Percentiles rank a stretch among this genome's conserved stretches.
These are phyloP conservation scores for Aselliscus stoliczkanus DNA, from an alignment of 2,797 vertebrate genomes.

Conservation along the genomic window DNA sequence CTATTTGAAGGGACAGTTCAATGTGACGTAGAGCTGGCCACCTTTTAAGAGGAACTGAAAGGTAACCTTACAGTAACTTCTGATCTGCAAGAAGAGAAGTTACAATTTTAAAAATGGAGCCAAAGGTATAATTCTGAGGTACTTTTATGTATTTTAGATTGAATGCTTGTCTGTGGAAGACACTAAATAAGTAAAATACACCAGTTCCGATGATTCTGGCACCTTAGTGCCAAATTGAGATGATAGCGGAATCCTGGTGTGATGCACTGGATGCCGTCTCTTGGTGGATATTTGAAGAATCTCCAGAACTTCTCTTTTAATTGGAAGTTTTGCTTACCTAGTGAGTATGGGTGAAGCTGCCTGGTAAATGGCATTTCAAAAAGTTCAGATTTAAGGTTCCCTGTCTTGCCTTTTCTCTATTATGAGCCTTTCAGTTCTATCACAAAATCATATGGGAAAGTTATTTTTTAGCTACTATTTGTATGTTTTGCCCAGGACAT, in stretches of 20 bases:
- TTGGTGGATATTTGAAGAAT: background rate
- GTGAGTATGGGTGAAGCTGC: background rate
- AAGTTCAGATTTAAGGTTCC: background rate
- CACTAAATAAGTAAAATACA: background rate
- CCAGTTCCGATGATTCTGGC: background rate
- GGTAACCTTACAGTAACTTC: background rate
- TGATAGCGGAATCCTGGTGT: background rate
- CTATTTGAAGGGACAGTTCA: background rate
- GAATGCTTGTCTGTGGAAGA: slow-evolving; percentile 14
- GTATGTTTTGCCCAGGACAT: background rate
- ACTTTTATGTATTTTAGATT: background rate
- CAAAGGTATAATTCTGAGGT: background rate
- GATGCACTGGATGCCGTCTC: background rate
- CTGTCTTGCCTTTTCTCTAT: slow-evolving; percentile 13
- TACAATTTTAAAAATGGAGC: background rate
- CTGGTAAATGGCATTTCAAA: background rate
- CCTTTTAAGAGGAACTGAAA: background rate
- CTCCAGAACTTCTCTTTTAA: background rate
- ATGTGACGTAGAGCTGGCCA: background rate
- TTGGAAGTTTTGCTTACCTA: background rate
- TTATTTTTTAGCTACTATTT: slow-evolving; percentile 6
- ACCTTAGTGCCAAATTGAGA: background rate
- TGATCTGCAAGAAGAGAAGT: background rate
- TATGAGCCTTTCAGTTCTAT: background rate
- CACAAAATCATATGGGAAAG: background rate